Conservation (phyloP, 1,140 invertebrate species). For the Spodoptera litura region DNA sequence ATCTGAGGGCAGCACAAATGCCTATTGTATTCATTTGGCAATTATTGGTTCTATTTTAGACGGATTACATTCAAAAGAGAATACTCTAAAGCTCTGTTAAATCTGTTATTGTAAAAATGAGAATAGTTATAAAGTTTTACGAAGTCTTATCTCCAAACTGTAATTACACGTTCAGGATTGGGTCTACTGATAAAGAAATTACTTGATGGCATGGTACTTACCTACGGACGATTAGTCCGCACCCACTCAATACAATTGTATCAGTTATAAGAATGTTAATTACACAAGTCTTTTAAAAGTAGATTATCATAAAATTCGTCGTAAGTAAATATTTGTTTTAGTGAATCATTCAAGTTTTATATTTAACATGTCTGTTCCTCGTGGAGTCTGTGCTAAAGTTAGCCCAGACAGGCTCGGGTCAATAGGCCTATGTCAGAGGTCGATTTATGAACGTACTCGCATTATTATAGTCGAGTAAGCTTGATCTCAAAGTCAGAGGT, state of each 20-base stretch:
- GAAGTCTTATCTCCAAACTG: conserved; percentile 19
- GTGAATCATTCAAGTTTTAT: conserved; percentile 5
- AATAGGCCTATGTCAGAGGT: conserved; percentile 18
- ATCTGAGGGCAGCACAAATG: conserved; percentile 40
- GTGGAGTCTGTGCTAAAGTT: conserved; percentile 20
- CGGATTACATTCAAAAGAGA: no score
- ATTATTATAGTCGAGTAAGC: conserved; percentile 21
- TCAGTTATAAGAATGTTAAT: conserved; percentile 78
- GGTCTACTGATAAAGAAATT: conserved; percentile 48
- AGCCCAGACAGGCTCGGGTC: conserved; percentile 19
- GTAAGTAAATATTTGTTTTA: background rate
- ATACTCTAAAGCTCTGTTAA: background rate
- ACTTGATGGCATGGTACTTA: conserved; percentile 36
- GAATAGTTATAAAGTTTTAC: conserved; percentile 2
- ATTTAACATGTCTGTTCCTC: conserved; percentile 3
- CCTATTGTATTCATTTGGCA: conserved; percentile 48
- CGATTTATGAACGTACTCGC: conserved; percentile 17
- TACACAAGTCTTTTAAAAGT: conserved; percentile 68
- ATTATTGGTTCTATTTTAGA: conserved; percentile 2
- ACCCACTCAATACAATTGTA: conserved; percentile 33
- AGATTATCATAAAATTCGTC: conserved; percentile 18
- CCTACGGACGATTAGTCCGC: conserved; percentile 7
- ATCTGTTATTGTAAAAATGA: background rate
- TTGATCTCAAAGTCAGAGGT: background rate
- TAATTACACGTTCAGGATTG: conserved; percentile 42